A percentile compares a stretch with the other conserved stretches of the same genome.
phyloP scores from a whole-genome alignment of 2,888 invertebrate species.

The Acanthacorydalis orientalis region DNA sequence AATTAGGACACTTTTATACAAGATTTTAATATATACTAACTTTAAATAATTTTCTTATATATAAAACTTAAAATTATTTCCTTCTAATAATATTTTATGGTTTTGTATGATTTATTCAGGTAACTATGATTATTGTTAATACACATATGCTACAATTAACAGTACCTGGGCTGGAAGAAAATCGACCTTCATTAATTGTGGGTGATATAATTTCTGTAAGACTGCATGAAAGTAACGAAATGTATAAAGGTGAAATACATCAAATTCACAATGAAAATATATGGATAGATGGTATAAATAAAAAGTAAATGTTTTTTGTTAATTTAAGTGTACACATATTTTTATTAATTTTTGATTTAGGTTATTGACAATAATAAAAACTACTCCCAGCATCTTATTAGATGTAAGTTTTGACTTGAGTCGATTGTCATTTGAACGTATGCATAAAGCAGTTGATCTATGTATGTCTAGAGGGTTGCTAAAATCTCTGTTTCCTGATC shows the following conservation, averaged over 20 bases:
- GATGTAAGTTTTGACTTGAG: slow-evolving; percentile 30
- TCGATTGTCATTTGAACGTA: slow-evolving; percentile 28
- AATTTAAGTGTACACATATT: not conserved
- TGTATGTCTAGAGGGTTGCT: slow-evolving; percentile 11
- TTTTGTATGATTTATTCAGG: too few species aligned
- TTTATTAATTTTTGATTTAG: too few species aligned
- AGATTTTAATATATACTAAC: too few species aligned
- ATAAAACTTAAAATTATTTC: too few species aligned
- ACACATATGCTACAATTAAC: slow-evolving; percentile 28
- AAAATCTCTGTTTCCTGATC: too few species aligned
- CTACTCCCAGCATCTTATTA: slow-evolving; percentile 11
- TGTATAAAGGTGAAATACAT: slow-evolving; percentile 27
- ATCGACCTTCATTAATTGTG: slow-evolving; percentile 44
- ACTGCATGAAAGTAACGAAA: slow-evolving; percentile 17
- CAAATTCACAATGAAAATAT: slow-evolving; percentile 24
- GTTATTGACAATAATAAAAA: too few species aligned
- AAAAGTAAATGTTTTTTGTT: slow-evolving; percentile 14
- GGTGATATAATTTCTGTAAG: slow-evolving; percentile 35
- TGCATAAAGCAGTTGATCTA: slow-evolving; percentile 27
- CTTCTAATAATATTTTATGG: too few species aligned
- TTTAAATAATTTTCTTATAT: too few species aligned
- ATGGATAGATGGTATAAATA: slow-evolving; percentile 22
- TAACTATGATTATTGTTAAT: too few species aligned
- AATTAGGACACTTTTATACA: too few species aligned
- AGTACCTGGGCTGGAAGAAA: slow-evolving; percentile 50